Evolutionary conservation across 1,140 invertebrate species (phyloP), one percentile per base, ranked within the genome.

Genomic region (Saccostrea echinata): DNA sequence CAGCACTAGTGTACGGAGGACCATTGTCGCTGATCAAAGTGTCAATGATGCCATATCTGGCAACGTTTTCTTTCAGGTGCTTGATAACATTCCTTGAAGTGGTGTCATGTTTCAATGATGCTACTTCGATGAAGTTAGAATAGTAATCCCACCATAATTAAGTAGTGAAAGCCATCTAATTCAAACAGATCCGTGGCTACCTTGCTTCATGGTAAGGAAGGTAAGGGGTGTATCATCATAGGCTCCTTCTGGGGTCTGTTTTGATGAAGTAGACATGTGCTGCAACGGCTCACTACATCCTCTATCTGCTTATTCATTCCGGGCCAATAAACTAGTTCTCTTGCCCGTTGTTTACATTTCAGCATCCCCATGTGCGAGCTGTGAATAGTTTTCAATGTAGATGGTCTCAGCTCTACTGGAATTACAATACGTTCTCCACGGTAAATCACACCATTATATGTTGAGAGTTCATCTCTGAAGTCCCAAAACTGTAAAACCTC

Each of bases 241-340:
- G 87, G 82, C 53, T 91, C 86, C 53, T 88, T 88, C 13, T 35
- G 33, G 33, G 93, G 93, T 24, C 85, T 88, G 18, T 87, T 90
- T 82, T 84, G 84, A 91, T 91, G 92, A 86, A 90, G 53, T n/a
- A 86, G 85, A 89, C 95, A 95, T 82, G 90, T 91, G 84, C 92
- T 68, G 93, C 95, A 95, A 84, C 92, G 92, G 35, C 88, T 86
- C 35, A 96, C 91, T 27, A 94, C 88, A 83, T 94, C 91, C 91
- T 94, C 92, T 43, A 96, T 95, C 64, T 96, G 92, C 68, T 94
- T 93, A 52, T 91, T 91, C 90, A 96, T 95, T 24, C 91, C 90
- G 43, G 94, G 95, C 94, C 95, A 95, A 90, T 91, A 95, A 80
- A 96, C 90, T 52, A 91, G 83, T 86, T 95, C 91, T 89, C 93